These are phyloP conservation scores for Zophobas atratus DNA, from an alignment of 1,140 invertebrate genomes.

Conservation along the genomic window DNA sequence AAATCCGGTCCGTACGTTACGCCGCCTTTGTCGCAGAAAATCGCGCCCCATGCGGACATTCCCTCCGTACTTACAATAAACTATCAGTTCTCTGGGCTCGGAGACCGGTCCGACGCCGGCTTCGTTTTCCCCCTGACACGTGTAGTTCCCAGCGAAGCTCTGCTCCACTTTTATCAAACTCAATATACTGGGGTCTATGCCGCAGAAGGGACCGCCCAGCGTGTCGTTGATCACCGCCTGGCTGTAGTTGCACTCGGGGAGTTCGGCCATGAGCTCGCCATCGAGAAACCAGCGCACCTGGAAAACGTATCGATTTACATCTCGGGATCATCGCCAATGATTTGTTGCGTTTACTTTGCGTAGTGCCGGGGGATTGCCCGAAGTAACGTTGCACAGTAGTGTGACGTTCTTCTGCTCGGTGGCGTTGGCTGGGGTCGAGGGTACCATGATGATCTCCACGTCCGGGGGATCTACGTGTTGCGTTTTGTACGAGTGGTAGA, in stretches of 20 bases:
- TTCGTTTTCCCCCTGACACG: slow-evolving; percentile 88
- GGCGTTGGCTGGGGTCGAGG: slow-evolving; percentile 82
- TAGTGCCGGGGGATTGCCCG: slow-evolving; percentile 77
- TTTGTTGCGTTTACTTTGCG: slow-evolving; percentile 72
- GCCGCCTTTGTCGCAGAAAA: not conserved
- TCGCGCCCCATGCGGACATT: not conserved
- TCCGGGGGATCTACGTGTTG: slow-evolving; percentile 78
- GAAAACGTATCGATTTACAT: slow-evolving; percentile 50
- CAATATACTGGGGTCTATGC: slow-evolving; percentile 88
- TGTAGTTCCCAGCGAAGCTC: slow-evolving; percentile 93
- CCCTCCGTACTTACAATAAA: slow-evolving; percentile 78
- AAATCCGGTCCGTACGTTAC: too few species aligned
- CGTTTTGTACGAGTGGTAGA: too few species aligned
- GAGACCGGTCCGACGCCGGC: slow-evolving; percentile 89
- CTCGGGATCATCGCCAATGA: slow-evolving; percentile 14
- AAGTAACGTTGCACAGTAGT: slow-evolving; percentile 82
- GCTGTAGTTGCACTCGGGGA: slow-evolving; percentile 84
- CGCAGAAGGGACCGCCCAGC: slow-evolving; percentile 75
- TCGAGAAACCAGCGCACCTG: slow-evolving; percentile 82
- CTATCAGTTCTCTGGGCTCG: slow-evolving; percentile 79
- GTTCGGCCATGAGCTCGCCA: slow-evolving; percentile 85
- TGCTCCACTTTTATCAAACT: slow-evolving; percentile 85
- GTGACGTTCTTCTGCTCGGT: slow-evolving; percentile 86
- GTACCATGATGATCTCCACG: slow-evolving; percentile 84
- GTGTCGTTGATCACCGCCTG: slow-evolving; percentile 60